Evolutionary conservation across 2,888 invertebrate species (phyloP).

Genomic region (Sceliomorpha sp.): DNA sequence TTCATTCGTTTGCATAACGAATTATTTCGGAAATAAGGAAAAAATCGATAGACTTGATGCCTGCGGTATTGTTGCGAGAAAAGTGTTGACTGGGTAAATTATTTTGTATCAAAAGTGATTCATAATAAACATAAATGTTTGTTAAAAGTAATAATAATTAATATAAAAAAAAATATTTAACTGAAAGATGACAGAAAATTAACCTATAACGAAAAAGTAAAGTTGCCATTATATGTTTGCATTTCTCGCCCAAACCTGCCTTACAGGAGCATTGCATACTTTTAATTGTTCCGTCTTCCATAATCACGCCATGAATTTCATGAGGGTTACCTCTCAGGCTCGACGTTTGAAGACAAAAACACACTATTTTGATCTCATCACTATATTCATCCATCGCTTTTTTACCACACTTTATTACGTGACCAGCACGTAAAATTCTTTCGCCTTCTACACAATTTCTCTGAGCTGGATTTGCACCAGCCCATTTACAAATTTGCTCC

Average conservation of each 20-base stretch:
- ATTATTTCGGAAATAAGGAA: too few relatives aligned
- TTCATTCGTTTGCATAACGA: too few relatives aligned
- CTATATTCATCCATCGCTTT: neutral
- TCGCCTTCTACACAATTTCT: too few relatives aligned
- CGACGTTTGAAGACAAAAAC: conserved; percentile 5
- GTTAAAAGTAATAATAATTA: too few relatives aligned
- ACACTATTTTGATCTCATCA: neutral
- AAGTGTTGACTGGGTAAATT: conserved; percentile 5
- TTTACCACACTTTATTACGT: conserved; percentile 4
- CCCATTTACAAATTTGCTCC: too few relatives aligned
- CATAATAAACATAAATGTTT: too few relatives aligned
- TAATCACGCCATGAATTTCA: conserved; percentile 12
- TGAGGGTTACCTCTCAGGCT: conserved; percentile 3
- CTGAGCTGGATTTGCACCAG: too few relatives aligned
- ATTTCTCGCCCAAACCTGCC: conserved; percentile 40
- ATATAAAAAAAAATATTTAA: too few relatives aligned
- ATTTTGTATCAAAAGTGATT: conserved; percentile 2
- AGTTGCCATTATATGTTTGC: conserved; percentile 53
- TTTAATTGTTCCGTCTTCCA: conserved; percentile 1
- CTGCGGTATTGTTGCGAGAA: too few relatives aligned
- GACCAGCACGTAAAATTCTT: too few relatives aligned
- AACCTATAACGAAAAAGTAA: conserved; percentile 44
- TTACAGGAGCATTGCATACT: conserved; percentile 14
- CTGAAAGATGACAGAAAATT: conserved; percentile 15
- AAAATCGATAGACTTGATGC: too few relatives aligned